Conservation (phyloP, 2,797 vertebrate species). For the Poeciliopsis gracilis region DNA sequence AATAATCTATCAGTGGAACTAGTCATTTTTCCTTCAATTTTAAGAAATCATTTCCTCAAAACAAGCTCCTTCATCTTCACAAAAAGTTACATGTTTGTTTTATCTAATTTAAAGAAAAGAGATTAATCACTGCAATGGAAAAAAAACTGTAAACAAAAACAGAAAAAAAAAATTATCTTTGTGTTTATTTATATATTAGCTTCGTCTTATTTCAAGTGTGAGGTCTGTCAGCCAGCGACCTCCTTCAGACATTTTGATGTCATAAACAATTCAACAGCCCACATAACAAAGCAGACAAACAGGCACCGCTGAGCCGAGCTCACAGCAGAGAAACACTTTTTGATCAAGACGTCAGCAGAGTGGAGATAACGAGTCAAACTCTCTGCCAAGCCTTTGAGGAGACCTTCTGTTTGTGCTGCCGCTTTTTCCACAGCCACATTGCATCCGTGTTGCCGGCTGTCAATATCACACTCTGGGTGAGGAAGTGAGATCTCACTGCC, state of each 20-base stretch:
- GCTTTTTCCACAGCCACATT: slow-evolving; percentile 47
- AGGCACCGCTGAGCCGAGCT: not conserved
- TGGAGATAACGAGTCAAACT: slow-evolving; percentile 12
- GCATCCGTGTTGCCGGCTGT: slow-evolving; percentile 49
- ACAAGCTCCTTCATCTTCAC: no score
- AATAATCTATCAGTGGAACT: no score
- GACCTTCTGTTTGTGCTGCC: slow-evolving; percentile 39
- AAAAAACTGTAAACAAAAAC: no score
- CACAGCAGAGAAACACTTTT: slow-evolving; percentile 9
- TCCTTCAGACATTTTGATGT: slow-evolving; percentile 10
- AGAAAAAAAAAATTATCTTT: no score
- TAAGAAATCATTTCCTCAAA: no score
- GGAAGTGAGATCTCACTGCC: slow-evolving; percentile 37
- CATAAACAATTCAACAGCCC: slow-evolving; percentile 22
- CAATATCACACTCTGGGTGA: slow-evolving; percentile 23
- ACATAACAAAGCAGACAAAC: slow-evolving; percentile 10
- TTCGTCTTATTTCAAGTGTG: slow-evolving; percentile 10
- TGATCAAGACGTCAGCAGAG: slow-evolving; percentile 28
- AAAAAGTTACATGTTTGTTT: no score
- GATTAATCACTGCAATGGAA: no score
- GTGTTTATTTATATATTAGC: no score
- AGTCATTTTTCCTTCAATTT: no score
- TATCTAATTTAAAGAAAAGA: no score
- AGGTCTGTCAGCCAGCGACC: slow-evolving; percentile 14
- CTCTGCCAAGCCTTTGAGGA: slow-evolving; percentile 32